Base-by-base conservation (phyloP, 2,888 invertebrate species). In the Lepidochrysops patricia region DNA sequence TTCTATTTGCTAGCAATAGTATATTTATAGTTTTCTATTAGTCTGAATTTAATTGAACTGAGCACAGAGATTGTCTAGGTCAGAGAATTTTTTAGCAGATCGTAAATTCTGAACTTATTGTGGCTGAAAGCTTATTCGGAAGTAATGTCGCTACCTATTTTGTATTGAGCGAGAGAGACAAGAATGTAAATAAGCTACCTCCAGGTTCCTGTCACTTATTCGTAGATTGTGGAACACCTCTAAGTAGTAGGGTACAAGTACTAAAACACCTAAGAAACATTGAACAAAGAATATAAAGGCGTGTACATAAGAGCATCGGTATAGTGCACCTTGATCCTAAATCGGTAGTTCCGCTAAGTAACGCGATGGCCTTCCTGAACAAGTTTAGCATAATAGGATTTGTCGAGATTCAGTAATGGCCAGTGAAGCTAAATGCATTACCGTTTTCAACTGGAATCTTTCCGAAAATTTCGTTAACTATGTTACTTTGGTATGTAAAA, bases 291-390 rank as follows among this genome's bases (percentile, higher is more conserved):
- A n/a, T 50, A 26, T 50, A 50, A 50, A 13, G 70, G 67, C 69
- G 67, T 84, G 80, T 81, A 80, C 79, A 81, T 75, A 74, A 60
- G 69, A 66, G 72, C 66, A 65, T 66, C 66, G 61, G 71, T 75
- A 74, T 60, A 70, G 70, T 67, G 73, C 77, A 77, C 74, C 75
- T 68, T 74, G 71, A 77, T 73, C 71, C 71, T 68, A 70, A 77
- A 81, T 54, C 54, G 79, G 80, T 81, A 79, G 74, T 75, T 76
- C 72, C 63, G 60, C 43, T 64, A 65, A 64, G 64, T 67, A 65
- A 63, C 62, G 62, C 61, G 62, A 64, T 67, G 63, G 66, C 60
- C 57, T 57, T 64, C 52, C 48, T 23, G 64, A 56, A 57, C 61
- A 65, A 67, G 65, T 67, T 68, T 66, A 64, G 64, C 65, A 68